These are phyloP conservation scores for Sebastes diploproa DNA, from an alignment of 2,797 vertebrate genomes.

Conservation along the genomic window DNA sequence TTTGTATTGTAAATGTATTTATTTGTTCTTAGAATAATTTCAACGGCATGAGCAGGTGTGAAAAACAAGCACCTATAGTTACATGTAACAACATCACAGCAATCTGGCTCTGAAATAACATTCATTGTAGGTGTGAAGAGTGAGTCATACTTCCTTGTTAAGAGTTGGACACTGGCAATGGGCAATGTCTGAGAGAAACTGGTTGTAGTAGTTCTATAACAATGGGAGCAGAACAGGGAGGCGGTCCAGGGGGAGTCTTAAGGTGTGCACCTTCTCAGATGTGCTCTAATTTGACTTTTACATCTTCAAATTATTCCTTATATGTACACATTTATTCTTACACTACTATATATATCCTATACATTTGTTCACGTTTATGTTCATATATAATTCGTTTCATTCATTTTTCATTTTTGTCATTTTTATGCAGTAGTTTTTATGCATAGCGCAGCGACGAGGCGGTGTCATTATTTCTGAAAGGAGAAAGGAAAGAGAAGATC, in stretches of 20 bases:
- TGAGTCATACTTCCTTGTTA: constrained; percentile 15
- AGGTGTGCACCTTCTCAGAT: background rate
- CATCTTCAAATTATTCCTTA: background rate
- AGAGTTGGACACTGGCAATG: constrained; percentile 20
- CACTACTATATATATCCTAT: background rate
- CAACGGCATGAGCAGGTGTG: background rate
- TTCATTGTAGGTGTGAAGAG: background rate
- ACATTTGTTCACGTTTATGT: too few species aligned
- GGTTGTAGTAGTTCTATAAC: background rate
- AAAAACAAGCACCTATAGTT: background rate
- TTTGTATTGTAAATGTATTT: too few species aligned
- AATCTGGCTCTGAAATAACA: background rate
- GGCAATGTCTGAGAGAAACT: background rate
- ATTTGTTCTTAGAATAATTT: too few species aligned
- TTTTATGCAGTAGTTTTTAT: background rate
- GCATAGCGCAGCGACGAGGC: background rate
- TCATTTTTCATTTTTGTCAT: background rate
- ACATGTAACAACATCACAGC: background rate
- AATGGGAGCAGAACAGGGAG: background rate
- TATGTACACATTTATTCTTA: background rate
- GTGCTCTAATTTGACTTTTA: background rate
- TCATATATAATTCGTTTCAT: too few species aligned
- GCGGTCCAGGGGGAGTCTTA: background rate
- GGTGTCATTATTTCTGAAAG: background rate
- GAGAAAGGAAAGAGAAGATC: background rate